Conservation (phyloP, 2,797 vertebrate species). For the Gambusia yucatana region DNA sequence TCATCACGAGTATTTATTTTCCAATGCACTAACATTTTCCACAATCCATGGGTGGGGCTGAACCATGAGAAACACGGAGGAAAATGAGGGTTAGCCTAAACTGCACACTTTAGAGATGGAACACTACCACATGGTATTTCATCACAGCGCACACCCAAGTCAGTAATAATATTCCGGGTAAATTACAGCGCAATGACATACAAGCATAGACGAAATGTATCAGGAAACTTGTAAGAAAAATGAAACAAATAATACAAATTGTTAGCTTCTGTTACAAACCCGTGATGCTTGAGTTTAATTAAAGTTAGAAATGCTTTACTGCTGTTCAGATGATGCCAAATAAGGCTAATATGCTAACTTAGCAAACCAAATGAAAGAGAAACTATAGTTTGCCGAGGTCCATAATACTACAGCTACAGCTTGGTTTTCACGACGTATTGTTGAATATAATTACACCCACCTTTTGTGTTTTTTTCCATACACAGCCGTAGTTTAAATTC, state of each 20-base stretch:
- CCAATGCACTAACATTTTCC: conserved; percentile 9
- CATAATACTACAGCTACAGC: neutral
- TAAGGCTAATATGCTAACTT: conserved; percentile 14
- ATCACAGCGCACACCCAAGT: neutral
- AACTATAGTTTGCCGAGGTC: conserved; percentile 1
- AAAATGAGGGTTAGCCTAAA: neutral
- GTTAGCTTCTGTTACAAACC: neutral
- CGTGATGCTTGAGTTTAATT: neutral
- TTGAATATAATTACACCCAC: conserved; percentile 43
- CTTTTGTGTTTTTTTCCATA: conserved; percentile 42
- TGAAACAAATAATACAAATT: neutral
- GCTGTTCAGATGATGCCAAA: neutral
- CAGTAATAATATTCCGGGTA: neutral
- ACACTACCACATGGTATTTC: too few relatives aligned
- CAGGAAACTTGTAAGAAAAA: neutral
- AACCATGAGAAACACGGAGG: conserved; percentile 7
- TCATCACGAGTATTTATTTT: neutral
- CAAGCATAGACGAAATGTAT: neutral
- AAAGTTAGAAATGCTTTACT: neutral
- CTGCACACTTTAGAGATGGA: neutral
- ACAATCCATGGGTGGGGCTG: conserved; percentile 5
- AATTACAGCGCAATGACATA: conserved; percentile 2
- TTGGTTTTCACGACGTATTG: accelerated
- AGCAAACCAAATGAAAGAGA: neutral
- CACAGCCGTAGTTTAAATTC: conserved; percentile 15